phyloP scores from a whole-genome alignment of 2,113 vertebrate genomes.

The Dasyprocta punctata region DNA sequence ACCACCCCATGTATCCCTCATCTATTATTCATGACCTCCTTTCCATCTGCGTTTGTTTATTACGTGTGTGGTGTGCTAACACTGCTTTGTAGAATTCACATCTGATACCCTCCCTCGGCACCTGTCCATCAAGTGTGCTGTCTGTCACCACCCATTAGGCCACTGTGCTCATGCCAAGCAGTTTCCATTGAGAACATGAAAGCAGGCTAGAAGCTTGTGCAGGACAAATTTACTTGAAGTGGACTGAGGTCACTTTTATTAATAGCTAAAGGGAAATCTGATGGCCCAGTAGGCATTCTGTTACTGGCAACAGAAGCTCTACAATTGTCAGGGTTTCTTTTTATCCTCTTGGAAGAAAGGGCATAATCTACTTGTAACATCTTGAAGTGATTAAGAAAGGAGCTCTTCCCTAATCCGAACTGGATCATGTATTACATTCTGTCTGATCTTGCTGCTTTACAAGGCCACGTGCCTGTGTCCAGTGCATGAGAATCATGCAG shows the following conservation, averaged over 20 bases:
- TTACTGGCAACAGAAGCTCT: background rate
- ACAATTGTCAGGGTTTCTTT: background rate
- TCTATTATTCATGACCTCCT: constrained; percentile 67
- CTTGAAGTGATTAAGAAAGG: background rate
- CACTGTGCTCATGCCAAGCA: background rate
- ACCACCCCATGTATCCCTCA: background rate
- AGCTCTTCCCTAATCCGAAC: background rate
- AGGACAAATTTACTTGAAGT: constrained; percentile 42
- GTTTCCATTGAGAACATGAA: constrained; percentile 40
- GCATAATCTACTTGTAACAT: background rate
- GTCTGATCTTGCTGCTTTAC: background rate
- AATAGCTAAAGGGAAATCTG: constrained; percentile 29
- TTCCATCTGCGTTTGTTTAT: constrained; percentile 63
- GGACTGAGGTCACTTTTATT: constrained; percentile 29
- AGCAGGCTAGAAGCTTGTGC: background rate
- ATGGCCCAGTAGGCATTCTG: background rate
- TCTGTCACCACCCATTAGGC: constrained; percentile 19
- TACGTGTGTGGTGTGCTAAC: constrained; percentile 8
- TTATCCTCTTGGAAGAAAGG: constrained; percentile 23
- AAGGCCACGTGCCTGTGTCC: background rate
- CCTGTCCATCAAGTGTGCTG: constrained; percentile 42
- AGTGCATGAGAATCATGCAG: background rate
- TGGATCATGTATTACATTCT: background rate
- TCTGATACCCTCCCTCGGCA: constrained; percentile 48
- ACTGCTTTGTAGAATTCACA: constrained; percentile 43